Evolutionary conservation across 2,113 vertebrate genomes (phyloP).

Genomic region (Jacana jacana): DNA sequence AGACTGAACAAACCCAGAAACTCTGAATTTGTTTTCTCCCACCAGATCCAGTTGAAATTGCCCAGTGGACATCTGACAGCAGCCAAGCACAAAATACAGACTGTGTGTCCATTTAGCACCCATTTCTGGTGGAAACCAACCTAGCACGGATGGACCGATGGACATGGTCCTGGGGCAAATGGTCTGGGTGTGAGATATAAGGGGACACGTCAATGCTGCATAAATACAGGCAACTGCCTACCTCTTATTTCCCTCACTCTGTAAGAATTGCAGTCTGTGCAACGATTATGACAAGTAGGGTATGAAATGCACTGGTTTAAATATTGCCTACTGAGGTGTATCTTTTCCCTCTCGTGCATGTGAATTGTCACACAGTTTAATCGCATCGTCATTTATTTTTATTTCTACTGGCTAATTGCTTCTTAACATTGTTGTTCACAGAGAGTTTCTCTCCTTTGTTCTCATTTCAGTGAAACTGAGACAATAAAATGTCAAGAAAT

Average conservation of each 20-base stretch:
- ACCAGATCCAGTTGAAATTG: background rate
- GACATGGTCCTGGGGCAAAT: too few species aligned
- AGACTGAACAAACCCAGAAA: background rate
- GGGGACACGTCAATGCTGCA: fast-evolving
- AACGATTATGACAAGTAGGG: fast-evolving
- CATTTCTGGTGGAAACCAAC: background rate
- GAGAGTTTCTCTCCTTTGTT: conserved; percentile 49
- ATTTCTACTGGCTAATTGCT: conserved; percentile 57
- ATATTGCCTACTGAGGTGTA: background rate
- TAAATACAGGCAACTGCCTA: too few species aligned
- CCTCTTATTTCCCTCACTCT: fast-evolving
- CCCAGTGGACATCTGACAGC: background rate
- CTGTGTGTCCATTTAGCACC: background rate
- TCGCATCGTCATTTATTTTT: background rate
- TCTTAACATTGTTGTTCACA: conserved; percentile 40
- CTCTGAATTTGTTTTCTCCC: background rate
- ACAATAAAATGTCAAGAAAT: conserved; percentile 56
- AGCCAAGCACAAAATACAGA: background rate
- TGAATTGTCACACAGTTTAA: background rate
- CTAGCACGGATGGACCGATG: background rate
- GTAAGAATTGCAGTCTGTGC: fast-evolving
- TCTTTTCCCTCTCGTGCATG: background rate
- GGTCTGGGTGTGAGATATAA: background rate
- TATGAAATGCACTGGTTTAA: background rate
- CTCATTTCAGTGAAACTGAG: conserved; percentile 16